Evolutionary conservation across 2,888 invertebrate species (phyloP).

Genomic region (Hirtodrosophila trivittata): DNA sequence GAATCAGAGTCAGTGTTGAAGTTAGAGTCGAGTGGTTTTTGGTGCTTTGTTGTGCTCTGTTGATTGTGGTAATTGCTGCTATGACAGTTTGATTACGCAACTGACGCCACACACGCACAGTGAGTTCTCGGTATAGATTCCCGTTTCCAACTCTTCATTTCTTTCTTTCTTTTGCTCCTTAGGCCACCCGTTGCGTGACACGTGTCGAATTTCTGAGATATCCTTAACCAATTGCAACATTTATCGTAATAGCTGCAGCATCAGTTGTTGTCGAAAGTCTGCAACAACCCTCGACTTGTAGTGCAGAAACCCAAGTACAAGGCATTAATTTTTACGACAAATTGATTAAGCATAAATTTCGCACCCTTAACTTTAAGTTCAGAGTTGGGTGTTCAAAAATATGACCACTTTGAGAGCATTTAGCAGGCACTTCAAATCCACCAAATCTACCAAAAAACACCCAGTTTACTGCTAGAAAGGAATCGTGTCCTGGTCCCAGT

Average conservation of each 20-base stretch:
- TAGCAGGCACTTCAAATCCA: constrained; percentile 78
- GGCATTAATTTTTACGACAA: constrained; percentile 83
- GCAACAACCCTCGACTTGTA: constrained; percentile 36
- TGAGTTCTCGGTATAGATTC: constrained; percentile 32
- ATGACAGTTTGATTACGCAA: constrained; percentile 69
- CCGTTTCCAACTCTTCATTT: constrained; percentile 8
- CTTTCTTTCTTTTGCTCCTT: neutral
- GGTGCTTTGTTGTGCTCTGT: constrained; percentile 16
- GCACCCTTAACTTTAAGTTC: constrained; percentile 55
- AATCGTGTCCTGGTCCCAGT: constrained; percentile 32
- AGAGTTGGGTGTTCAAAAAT: constrained; percentile 30
- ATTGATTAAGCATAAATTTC: constrained; percentile 81
- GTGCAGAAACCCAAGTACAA: constrained; percentile 46
- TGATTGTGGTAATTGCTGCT: constrained; percentile 71
- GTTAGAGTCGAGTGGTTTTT: constrained; percentile 21
- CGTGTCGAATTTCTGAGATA: constrained; percentile 59
- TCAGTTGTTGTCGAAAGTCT: constrained; percentile 8
- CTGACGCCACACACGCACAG: constrained; percentile 30
- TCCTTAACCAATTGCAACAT: constrained; percentile 55
- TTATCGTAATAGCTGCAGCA: constrained; percentile 51
- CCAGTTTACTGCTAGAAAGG: neutral
- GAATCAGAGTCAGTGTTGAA: constrained; percentile 12
- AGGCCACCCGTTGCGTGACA: constrained; percentile 48
- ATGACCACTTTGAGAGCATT: constrained; percentile 74
- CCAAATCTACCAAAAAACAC: constrained; percentile 39